Conservation (phyloP, 1,140 invertebrate species). For the Batillaria attramentaria region DNA sequence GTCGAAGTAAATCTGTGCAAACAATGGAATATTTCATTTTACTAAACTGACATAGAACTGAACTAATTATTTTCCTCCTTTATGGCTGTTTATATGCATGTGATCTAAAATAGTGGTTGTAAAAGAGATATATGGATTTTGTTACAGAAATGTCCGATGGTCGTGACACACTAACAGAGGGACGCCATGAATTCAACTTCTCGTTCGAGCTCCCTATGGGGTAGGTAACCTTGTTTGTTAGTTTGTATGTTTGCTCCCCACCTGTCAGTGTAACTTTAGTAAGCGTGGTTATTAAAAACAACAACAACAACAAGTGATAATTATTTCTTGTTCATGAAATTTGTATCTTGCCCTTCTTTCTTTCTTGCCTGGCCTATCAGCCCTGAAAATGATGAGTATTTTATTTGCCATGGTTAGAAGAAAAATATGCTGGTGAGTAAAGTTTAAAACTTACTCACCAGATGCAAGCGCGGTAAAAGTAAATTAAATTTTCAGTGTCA, state of each 20-base stretch:
- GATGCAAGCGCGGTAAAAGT: not conserved
- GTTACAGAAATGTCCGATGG: conserved; percentile 68
- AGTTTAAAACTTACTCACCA: not conserved
- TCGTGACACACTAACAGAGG: conserved; percentile 70
- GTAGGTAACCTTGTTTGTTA: conserved; percentile 56
- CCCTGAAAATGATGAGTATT: not conserved
- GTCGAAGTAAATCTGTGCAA: not conserved
- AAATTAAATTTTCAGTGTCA: not conserved
- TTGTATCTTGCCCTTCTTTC: no score
- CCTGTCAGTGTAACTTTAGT: no score
- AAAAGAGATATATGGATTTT: conserved; percentile 6
- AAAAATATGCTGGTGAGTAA: conserved; percentile 40
- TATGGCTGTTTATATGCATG: no score
- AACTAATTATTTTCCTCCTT: not conserved
- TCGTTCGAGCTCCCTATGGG: conserved; percentile 73
- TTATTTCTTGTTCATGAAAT: no score
- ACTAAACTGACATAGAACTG: not conserved
- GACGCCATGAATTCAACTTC: conserved; percentile 73
- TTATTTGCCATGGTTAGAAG: not conserved
- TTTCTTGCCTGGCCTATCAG: no score
- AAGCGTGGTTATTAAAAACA: no score
- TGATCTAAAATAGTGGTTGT: no score
- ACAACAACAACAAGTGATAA: no score
- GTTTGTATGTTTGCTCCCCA: no score
- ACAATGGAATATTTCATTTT: not conserved